phyloP scores from a whole-genome alignment of 2,888 invertebrate species.

The Megastigmus dorsalis region DNA sequence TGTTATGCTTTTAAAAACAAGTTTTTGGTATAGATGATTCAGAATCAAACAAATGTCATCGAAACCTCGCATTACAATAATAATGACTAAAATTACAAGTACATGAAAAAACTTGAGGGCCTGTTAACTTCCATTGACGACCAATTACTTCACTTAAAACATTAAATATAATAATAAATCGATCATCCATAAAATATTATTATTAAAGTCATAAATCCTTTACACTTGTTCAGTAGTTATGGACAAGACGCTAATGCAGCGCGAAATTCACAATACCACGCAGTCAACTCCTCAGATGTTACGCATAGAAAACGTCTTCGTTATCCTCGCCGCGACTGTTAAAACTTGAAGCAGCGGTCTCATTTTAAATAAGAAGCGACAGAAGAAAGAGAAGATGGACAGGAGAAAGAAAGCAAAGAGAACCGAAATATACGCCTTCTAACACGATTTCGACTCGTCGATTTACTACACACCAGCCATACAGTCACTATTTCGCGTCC shows the following conservation, averaged over 20 bases:
- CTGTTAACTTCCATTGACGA: background rate
- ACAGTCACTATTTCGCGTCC: constrained; percentile 6
- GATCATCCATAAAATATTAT: constrained; percentile 8
- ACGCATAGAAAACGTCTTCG: constrained; percentile 3
- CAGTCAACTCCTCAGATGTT: too few species aligned
- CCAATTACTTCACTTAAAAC: background rate
- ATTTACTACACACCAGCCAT: constrained; percentile 23
- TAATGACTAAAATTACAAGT: too few species aligned
- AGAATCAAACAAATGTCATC: too few species aligned
- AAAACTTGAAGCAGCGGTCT: constrained; percentile 27
- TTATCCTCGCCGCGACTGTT: constrained; percentile 5
- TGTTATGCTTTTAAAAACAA: too few species aligned
- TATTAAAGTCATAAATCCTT: constrained; percentile 26
- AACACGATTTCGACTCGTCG: constrained; percentile 4
- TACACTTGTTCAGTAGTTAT: background rate
- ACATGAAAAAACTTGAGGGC: too few species aligned
- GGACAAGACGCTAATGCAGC: background rate
- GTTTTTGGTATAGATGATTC: too few species aligned
- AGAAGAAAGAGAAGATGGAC: too few species aligned
- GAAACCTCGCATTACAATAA: too few species aligned
- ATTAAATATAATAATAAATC: background rate
- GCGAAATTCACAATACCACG: constrained; percentile 3
- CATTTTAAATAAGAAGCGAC: background rate
- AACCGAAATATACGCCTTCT: constrained; percentile 16
- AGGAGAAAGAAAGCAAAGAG: background rate